Base-by-base conservation (phyloP, 1,140 invertebrate genomes). In the Adoxophyes honmai region DNA sequence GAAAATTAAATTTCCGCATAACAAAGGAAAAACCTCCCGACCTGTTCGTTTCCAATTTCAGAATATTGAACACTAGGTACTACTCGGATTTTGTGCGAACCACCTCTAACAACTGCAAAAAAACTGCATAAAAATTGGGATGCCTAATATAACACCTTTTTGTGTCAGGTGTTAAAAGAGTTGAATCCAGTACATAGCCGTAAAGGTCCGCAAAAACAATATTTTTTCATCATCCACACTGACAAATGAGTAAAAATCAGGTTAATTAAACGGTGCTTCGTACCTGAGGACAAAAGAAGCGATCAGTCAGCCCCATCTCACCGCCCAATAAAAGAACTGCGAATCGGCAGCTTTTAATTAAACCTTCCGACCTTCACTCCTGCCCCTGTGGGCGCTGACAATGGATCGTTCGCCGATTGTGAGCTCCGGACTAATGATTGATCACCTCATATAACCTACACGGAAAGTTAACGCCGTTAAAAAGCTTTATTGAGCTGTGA, bases 271-370 rank as follows among this genome's bases (percentile, higher is more conserved):
- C 11, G 21, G 11, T 48, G 42, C 42, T 48, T 48, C 42, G 10
- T 48, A 33, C 42, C 42, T 48, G 42, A 33, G 42, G 21, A 48
- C 42, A 48, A 48, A 48, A 48, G 42, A 21, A 48, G 21, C 18
- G 42, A 48, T 48, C 42, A 48, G 42, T 33, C 42, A 48, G 42
- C 18, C 42, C 21, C 42, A 48, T 48, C 42, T 48, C 42, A 48
- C 42, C 42, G 16, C 42, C 42, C 42, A 48, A 48, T 48, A 48
- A 48, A 48, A 48, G 42, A 48, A 48, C 42, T 48, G 42, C 42
- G 42, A 48, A 48, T 48, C 42, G 42, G 21, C 42, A 48, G 42
- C 42, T 48, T 48, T 48, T 48, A 48, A 48, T 48, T 48, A 48
- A 48, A 48, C 42, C 42, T 48, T 48, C 42, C 42, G 42, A 48